These are phyloP conservation scores for Willowsia nigromaculata DNA, from an alignment of 2,888 invertebrate genomes.

Conservation along the genomic window DNA sequence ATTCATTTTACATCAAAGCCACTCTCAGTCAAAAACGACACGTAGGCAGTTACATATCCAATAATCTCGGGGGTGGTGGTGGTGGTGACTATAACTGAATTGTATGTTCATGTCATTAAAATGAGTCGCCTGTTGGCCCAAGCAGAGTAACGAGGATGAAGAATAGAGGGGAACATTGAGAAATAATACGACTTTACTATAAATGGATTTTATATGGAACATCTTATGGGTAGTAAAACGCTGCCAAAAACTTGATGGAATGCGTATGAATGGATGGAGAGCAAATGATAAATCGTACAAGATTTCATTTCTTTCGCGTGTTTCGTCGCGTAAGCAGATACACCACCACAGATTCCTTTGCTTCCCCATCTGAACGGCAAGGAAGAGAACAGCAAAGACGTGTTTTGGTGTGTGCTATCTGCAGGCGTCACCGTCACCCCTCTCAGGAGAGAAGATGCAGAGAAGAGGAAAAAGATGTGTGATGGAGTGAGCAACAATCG, in stretches of 20 bases:
- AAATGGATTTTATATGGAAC: not conserved
- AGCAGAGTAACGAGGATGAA: not conserved
- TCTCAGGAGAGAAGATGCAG: not conserved
- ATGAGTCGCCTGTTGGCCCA: not conserved
- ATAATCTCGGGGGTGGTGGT: not conserved
- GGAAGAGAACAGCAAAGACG: not conserved
- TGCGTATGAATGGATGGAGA: not conserved
- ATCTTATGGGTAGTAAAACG: not conserved
- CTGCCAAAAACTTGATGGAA: constrained; percentile 11
- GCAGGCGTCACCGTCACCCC: constrained; percentile 18
- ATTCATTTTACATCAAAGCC: constrained; percentile 19
- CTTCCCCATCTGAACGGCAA: not conserved
- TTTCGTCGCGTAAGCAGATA: not conserved
- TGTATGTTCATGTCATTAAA: constrained; percentile 1
- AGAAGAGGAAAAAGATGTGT: not conserved
- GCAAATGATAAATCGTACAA: constrained; percentile 26
- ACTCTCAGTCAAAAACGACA: not conserved
- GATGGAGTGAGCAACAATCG: constrained; percentile 48
- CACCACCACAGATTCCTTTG: not conserved
- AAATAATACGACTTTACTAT: not conserved
- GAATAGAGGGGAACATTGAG: not conserved
- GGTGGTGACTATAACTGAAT: not conserved
- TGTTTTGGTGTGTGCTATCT: not conserved
- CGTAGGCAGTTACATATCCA: not conserved
- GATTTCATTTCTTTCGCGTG: constrained; percentile 12